Base-by-base conservation (phyloP, 2,113 vertebrate species). In the Hiodon tergisus region DNA sequence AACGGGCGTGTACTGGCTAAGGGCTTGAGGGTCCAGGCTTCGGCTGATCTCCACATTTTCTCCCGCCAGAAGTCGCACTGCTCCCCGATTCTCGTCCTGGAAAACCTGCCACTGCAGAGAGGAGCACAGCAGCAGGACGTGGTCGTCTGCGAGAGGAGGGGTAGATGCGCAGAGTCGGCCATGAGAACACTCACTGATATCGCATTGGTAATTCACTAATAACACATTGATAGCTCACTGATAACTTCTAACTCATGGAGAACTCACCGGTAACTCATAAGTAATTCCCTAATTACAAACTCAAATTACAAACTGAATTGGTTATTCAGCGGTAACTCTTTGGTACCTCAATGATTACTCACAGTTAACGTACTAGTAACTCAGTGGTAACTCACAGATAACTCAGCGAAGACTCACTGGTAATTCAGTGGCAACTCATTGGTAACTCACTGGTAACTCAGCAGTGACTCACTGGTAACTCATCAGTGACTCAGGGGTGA, bases 41-140 rank as follows among this genome's bases (percentile, higher is more conserved):
- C 80, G 79, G 74, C 90, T 86, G 73, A 92, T 92, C 78, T 90
- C 91, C 2, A 86, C 67, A 0, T 89, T 87, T 17, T 91, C 90
- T 67, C 90, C 91, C 0, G 89, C 89, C 52, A 79, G 5, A 53
- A 85, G 73, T 14, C 90, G 88, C 50, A 85, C 73, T 0, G 66
- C 78, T 0, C 82, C 85, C 7, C 84, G 87, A 76, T 92, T 90
- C 85, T 93, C 86, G 48, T 91, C 89, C 78, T 89, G 78, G 72
- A 91, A 91, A n/a, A 90, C 90, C 50, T 90, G 89, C 88, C 88
- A 85, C 85, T 92, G 91, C 72, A 93, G 86, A 63, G 91, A 93
- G 0, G 90, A 89, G 72, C 83, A 88, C 69, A 91, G 82, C 82
- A 94, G 79, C 83, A 93, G 85, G 74, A 90, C 67, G 74, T 91